These are phyloP conservation scores for Polypterus senegalus DNA, from an alignment of 2,113 vertebrate genomes.

Conservation along the genomic window DNA sequence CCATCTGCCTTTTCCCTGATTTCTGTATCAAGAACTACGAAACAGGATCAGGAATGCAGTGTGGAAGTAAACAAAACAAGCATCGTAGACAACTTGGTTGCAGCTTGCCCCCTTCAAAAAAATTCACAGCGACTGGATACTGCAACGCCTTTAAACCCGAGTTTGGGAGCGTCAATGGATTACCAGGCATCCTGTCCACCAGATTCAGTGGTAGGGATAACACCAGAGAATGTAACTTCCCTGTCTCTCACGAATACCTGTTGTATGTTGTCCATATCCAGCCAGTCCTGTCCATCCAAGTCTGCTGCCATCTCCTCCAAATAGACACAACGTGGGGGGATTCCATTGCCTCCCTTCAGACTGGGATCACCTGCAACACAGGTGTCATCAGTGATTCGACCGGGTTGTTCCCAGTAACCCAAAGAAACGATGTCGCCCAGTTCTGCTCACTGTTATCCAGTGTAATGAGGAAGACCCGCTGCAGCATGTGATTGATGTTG, in stretches of 20 bases:
- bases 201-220: not conserved
- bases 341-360: slow-evolving; percentile 81
- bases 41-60: too few species aligned
- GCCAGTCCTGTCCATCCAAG: slow-evolving; percentile 91
- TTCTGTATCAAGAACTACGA: too few species aligned
- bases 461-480: slow-evolving; percentile 93
- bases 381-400: not conserved
- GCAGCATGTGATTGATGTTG: slow-evolving; percentile 98
- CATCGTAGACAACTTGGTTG: too few species aligned
- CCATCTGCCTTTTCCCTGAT: too few species aligned
- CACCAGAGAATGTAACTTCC: not conserved
- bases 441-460: slow-evolving; percentile 85
- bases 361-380: slow-evolving; percentile 71
- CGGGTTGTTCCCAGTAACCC: not conserved
- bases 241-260: slow-evolving; percentile 51
- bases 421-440: not conserved
- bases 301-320: slow-evolving; percentile 87
- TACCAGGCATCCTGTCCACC: too few species aligned
- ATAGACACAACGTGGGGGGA: slow-evolving; percentile 84
- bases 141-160: too few species aligned
- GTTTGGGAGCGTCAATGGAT: too few species aligned
- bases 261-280: slow-evolving; percentile 92
- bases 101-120: too few species aligned
- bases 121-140: too few species aligned
- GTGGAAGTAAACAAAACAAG: too few species aligned